These are phyloP conservation scores for Chionomys nivalis DNA, from an alignment of 2,113 vertebrate genomes.

Conservation along the genomic window DNA sequence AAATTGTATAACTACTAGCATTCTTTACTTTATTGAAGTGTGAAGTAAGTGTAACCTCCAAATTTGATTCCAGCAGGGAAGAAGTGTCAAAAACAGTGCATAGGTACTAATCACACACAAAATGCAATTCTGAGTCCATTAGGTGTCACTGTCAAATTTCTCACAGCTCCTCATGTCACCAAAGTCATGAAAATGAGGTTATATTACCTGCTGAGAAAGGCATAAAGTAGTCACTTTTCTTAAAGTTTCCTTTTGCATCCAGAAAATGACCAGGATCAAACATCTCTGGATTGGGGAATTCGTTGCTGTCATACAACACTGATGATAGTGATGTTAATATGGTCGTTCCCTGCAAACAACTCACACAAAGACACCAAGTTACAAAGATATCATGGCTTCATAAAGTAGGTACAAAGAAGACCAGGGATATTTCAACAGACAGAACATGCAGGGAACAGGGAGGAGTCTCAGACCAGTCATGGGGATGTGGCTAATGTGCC, in stretches of 20 bases:
- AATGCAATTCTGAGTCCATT: too few species aligned
- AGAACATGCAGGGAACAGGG: too few species aligned
- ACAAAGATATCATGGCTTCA: background rate
- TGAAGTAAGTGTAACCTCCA: too few species aligned
- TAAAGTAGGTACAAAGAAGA: background rate
- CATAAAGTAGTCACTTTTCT: conserved; percentile 21
- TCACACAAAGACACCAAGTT: background rate
- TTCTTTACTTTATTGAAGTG: too few species aligned
- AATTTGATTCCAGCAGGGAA: too few species aligned
- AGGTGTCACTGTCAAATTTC: too few species aligned
- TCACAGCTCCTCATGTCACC: background rate
- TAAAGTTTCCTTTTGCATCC: background rate
- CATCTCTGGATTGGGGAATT: background rate
- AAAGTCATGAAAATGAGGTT: background rate
- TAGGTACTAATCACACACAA: too few species aligned
- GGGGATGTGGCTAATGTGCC: background rate
- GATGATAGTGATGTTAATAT: background rate
- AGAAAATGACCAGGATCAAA: conserved; percentile 10
- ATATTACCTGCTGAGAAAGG: background rate
- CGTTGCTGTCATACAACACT: background rate
- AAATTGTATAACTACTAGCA: too few species aligned
- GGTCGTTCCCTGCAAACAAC: background rate
- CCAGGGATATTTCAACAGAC: background rate
- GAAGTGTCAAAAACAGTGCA: too few species aligned
- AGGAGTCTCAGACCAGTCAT: background rate